Base-by-base conservation (phyloP, 2,797 vertebrate species). In the Bryconaethiops microstoma region DNA sequence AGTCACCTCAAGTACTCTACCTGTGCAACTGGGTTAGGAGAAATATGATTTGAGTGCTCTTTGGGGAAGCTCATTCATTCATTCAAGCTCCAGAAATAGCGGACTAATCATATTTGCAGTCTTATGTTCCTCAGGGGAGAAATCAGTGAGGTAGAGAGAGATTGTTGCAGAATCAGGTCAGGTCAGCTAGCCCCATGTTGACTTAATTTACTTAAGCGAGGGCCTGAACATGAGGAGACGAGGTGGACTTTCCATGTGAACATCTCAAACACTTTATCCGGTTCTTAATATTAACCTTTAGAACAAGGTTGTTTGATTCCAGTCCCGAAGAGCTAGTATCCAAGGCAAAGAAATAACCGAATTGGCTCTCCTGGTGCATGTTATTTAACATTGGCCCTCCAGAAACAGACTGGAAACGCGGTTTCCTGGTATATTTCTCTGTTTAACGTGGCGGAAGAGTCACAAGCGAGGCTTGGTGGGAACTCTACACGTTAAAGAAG, bases 51-150 rank as follows among this genome's bases (percentile, higher is more conserved):
- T 21, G 12, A 81, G 59, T 39, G 60, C 75, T 60, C 62, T 14
- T 60, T 50, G 5, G 74, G 14, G 23, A 67, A 67, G 40, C 69
- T 78, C 48, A 60, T 77, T 74, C 52, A 67, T 72, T 82, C 60
- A 23, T 7, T 77, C 19, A 59, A 82, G 69, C 62, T 74, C 40
- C 62, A 68, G n/a, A 54, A 77, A 73, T 73, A 67, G 62, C 17
- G 59, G 50, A 50, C 21, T 77, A 82, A 82, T 81, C 35, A 77
- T 77, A 72, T 64, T n/a, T 65, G 59, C 16, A 50, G 19, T 7
- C 68, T 73, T 67, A 77, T 73, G 23, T 67, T 78, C 69, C 68
- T 77, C 50, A 72, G 74, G 74, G 67, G 14, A 59, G 50, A 82
- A 82, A 77, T 77, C 65, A 73, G 29, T 39, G 39, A 50, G 69